Conservation (phyloP, 1,140 invertebrate species). For the Himalopsyche phryganea region DNA sequence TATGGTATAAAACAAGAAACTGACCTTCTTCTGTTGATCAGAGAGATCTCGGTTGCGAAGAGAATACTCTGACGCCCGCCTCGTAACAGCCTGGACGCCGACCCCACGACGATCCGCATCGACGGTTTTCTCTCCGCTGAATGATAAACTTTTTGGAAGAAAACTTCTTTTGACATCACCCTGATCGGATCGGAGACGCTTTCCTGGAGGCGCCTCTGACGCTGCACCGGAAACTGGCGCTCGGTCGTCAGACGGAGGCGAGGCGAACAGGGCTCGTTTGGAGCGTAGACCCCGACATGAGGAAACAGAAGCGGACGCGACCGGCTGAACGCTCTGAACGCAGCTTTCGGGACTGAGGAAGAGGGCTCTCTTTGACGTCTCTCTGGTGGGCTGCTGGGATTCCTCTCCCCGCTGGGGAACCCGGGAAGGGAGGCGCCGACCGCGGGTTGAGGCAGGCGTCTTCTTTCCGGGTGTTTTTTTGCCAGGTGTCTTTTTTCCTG, state of each 20-base stretch:
- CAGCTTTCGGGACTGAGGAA: constrained; percentile 61
- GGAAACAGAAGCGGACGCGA: constrained; percentile 39
- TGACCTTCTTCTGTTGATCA: constrained; percentile 62
- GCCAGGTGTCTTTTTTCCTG: constrained; percentile 30
- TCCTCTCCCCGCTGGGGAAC: constrained; percentile 44
- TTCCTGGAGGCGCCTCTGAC: no score
- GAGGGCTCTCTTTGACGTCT: constrained; percentile 58
- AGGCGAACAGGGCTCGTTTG: constrained; percentile 59
- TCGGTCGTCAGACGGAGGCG: constrained; percentile 40
- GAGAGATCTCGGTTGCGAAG: constrained; percentile 50
- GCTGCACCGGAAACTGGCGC: constrained; percentile 19
- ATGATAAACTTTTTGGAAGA: constrained; percentile 59
- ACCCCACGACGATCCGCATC: not conserved
- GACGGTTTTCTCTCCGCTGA: constrained; percentile 47
- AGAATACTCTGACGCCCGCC: constrained; percentile 44
- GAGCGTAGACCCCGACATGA: constrained; percentile 44
- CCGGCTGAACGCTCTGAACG: constrained; percentile 32
- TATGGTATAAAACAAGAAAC: not conserved
- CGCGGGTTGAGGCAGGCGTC: constrained; percentile 46
- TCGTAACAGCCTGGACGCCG: constrained; percentile 30
- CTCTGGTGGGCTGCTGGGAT: constrained; percentile 42
- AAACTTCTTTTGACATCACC: constrained; percentile 36
- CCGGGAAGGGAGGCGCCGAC: constrained; percentile 39
- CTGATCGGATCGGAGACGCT: no score
- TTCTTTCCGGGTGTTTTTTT: constrained; percentile 45